Evolutionary conservation across 1,140 invertebrate genomes (phyloP).

Genomic region (Oreohelix idahoensis): DNA sequence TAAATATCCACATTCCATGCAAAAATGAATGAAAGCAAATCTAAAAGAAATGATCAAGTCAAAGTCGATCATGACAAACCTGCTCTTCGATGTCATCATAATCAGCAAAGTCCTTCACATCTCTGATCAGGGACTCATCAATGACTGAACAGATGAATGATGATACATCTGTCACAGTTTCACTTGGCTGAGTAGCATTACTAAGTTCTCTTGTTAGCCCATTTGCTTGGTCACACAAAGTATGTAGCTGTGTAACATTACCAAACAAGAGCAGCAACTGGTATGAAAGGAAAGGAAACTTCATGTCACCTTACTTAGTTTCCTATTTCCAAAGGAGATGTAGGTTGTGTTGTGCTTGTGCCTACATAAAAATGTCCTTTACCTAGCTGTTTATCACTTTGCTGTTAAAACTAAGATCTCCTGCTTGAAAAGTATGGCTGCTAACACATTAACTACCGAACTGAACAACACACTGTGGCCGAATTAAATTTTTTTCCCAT

Average conservation of each 20-base stretch:
- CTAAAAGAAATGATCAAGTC: background rate
- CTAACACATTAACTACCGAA: too few relatives aligned
- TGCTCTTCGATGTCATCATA: constrained; percentile 25
- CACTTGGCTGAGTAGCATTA: background rate
- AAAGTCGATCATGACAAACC: constrained; percentile 19
- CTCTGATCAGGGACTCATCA: constrained; percentile 1
- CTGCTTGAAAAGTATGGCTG: too few relatives aligned
- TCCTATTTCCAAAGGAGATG: too few relatives aligned
- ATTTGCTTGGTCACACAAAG: constrained; percentile 17
- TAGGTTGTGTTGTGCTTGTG: too few relatives aligned
- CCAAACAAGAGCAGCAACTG: constrained; percentile 18
- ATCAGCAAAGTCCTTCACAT: constrained; percentile 27
- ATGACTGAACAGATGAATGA: constrained; percentile 40
- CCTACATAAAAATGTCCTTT: too few relatives aligned
- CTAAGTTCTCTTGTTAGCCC: background rate
- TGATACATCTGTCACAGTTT: constrained; percentile 24
- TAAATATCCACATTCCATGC: too few relatives aligned
- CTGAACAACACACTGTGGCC: too few relatives aligned
- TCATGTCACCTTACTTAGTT: too few relatives aligned
- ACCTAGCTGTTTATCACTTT: too few relatives aligned
- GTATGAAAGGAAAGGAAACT: too few relatives aligned
- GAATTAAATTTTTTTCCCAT: too few relatives aligned
- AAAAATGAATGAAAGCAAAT: constrained; percentile 7
- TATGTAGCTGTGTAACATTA: background rate
- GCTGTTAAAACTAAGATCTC: too few relatives aligned